These are phyloP conservation scores for Malacosoma neustria DNA, from an alignment of 2,888 invertebrate species.

Conservation along the genomic window DNA sequence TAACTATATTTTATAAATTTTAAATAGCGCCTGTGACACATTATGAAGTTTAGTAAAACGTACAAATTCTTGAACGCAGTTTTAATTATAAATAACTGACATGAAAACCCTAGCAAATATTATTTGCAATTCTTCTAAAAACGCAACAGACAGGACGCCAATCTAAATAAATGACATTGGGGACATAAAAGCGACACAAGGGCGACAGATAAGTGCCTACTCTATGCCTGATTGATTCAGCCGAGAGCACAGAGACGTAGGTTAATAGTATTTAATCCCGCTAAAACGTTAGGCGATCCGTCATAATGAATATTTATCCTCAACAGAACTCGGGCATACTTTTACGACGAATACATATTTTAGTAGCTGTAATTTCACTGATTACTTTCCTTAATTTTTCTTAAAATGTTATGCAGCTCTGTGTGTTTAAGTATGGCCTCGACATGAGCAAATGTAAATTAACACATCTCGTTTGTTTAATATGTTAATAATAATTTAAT, in stretches of 20 bases:
- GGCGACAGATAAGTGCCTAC: constrained; percentile 7
- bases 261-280: constrained; percentile 69
- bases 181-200: neutral
- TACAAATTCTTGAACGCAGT: no score
- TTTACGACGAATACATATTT: constrained; percentile 72
- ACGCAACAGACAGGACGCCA: neutral
- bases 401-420: constrained; percentile 42
- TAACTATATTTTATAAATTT: no score
- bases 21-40: no score
- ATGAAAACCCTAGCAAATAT: no score
- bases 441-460: constrained; percentile 47
- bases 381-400: constrained; percentile 73
- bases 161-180: neutral
- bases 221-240: constrained; percentile 51
- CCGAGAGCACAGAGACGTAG: constrained; percentile 45
- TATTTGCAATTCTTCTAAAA: constrained; percentile 1
- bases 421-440: constrained; percentile 23
- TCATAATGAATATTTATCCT: constrained; percentile 72
- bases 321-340: constrained; percentile 64
- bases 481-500: no score
- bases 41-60: no score
- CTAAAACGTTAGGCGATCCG: constrained; percentile 69
- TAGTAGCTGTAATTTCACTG: constrained; percentile 72
- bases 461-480: no score
- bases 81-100: no score